phyloP scores from a whole-genome alignment of 1,140 invertebrate genomes.

The Drosophila bocqueti region DNA sequence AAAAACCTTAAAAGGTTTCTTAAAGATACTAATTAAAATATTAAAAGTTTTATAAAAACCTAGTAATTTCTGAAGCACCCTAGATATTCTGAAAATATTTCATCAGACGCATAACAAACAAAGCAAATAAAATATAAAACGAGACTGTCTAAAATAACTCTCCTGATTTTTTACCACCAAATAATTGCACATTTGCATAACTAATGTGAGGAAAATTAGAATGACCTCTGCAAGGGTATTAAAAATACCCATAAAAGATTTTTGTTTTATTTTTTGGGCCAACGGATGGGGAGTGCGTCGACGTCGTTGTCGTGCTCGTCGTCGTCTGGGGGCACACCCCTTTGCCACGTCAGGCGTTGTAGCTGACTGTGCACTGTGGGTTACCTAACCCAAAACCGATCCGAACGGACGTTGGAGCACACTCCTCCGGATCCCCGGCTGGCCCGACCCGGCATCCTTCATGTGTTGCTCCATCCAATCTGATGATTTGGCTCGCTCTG shows the following conservation, averaged over 20 bases:
- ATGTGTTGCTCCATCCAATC: slow-evolving; percentile 52
- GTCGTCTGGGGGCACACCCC: slow-evolving; percentile 51
- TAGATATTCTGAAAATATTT: no score
- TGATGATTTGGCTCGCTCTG: slow-evolving; percentile 48
- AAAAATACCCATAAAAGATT: slow-evolving; percentile 28
- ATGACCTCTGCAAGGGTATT: slow-evolving; percentile 25
- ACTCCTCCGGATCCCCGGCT: slow-evolving; percentile 7
- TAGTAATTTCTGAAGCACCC: no score
- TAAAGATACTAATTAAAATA: no score
- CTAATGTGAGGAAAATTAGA: slow-evolving; percentile 17
- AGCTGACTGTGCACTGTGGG: slow-evolving; percentile 23
- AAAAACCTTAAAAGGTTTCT: no score
- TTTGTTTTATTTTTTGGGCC: slow-evolving; percentile 12
- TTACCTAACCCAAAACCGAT: slow-evolving; percentile 54
- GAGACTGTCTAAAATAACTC: neutral
- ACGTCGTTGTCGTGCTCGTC: slow-evolving; percentile 8
- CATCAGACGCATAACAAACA: no score
- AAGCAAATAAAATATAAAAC: no score
- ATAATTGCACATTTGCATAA: neutral
- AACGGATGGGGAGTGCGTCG: slow-evolving; percentile 57
- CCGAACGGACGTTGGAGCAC: slow-evolving; percentile 40
- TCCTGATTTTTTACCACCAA: neutral
- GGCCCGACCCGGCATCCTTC: slow-evolving; percentile 21
- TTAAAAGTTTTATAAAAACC: no score
- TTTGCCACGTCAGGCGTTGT: slow-evolving; percentile 50